Evolutionary conservation across 92 coral and sea anemone species (phyloP).

Genomic region (Bergia sp.): DNA sequence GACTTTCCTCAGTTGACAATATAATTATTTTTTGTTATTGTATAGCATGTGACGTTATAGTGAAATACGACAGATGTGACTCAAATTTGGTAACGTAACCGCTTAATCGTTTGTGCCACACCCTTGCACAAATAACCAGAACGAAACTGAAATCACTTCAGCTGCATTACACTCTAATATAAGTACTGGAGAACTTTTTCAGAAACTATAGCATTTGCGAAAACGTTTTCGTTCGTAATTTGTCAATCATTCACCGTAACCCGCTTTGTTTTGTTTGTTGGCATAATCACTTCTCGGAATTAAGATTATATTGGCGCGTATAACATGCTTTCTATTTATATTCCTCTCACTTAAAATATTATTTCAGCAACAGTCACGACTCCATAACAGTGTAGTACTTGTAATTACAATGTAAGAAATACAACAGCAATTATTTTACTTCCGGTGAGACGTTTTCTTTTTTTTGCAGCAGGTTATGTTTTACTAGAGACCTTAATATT

Average conservation of each 20-base stretch:
- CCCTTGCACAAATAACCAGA: no score
- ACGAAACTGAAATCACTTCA: no score
- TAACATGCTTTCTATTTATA: constrained; percentile 34
- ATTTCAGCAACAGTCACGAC: not conserved
- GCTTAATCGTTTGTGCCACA: no score
- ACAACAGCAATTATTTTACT: constrained; percentile 42
- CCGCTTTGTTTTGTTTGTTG: constrained; percentile 47
- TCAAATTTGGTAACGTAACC: no score
- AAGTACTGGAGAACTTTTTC: not conserved
- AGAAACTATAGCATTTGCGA: not conserved
- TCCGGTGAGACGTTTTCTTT: not conserved
- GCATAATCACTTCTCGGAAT: not conserved
- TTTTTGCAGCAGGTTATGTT: not conserved
- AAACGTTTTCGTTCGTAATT: not conserved
- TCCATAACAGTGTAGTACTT: not conserved
- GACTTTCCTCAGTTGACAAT: no score
- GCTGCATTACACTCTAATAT: not conserved
- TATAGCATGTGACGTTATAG: no score
- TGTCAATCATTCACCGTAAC: not conserved
- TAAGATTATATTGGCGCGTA: constrained; percentile 16
- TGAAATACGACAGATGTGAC: no score
- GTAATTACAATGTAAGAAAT: constrained; percentile 34
- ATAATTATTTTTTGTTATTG: no score
- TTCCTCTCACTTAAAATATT: constrained; percentile 26
- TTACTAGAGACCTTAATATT: no score